Evolutionary conservation across 2,113 vertebrate genomes (phyloP), one percentile per base, ranked within the genome.

Genomic region (Lynx canadensis): DNA sequence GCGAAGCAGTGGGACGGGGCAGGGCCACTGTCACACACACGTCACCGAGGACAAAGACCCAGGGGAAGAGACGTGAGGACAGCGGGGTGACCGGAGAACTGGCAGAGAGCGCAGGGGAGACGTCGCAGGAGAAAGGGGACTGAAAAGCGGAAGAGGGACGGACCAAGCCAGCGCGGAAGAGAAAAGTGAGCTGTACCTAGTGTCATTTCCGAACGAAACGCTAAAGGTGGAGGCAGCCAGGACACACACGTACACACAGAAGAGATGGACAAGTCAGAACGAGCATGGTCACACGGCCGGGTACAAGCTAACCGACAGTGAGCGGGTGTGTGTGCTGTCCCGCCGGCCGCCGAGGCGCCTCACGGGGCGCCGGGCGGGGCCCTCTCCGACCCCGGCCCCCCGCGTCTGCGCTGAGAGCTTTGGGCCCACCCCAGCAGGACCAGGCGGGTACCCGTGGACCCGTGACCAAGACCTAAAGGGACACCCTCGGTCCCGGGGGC

Each of bases 111-210:
- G 1, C 8, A 5, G 65, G 88, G 94, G 63, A 48, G 73, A 96
- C 90, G 7, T 41, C 60, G 38, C 79, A 97, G 96, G 93, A 97
- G 86, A 83, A 57, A 96, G 95, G 98, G 63, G 95, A 27, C 4
- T 1, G n/a, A 88, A 94, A 97, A 98, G 98, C 97, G 19, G 95
- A 87, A 97, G 91, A 94, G 86, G 86, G 91, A 91, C 80, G 97
- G 97, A 96, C 97, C 98, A 96, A 97, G 98, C 91, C 8, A 90
- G 97, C 91, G 89, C 33, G 4, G 97, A 25, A 73, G 95, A 98
- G 98, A 97, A 97, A 97, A 94, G 98, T 96, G 98, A 98, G 97
- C 98, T 99, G 99, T 99, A 99, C 99, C 99, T 99, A 99, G 99
- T 98, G 98, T 99, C 99, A 99, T 98, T 99, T 99, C 99, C 99